A percentile compares a stretch with the other conserved stretches of the same genome.
phyloP scores from a whole-genome alignment of 2,888 invertebrate genomes.

The Brachyopa scutellaris region DNA sequence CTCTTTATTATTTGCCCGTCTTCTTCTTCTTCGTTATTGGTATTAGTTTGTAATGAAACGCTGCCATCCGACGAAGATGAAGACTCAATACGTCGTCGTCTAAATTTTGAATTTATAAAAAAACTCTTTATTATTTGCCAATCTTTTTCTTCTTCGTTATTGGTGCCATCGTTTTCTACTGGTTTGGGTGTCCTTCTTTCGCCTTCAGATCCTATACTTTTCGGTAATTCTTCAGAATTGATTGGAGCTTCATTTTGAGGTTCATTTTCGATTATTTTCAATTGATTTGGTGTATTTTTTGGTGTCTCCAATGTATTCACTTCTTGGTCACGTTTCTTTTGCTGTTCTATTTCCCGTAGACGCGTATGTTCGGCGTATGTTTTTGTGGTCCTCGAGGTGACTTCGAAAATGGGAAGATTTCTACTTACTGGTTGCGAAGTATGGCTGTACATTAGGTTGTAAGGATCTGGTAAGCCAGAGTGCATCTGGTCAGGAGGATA shows the following conservation, averaged over 20 bases:
- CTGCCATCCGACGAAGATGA: constrained; percentile 20
- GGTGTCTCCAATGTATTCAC: background rate
- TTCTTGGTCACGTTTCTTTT: constrained; percentile 1
- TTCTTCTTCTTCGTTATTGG: too few relatives aligned
- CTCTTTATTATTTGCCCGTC: too few relatives aligned
- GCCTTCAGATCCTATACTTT: constrained; percentile 5
- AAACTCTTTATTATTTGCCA: too few relatives aligned
- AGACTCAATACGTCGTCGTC: too few relatives aligned
- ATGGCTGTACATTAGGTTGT: constrained; percentile 12
- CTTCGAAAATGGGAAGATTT: background rate
- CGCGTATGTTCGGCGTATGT: constrained; percentile 65
- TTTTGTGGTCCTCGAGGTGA: constrained; percentile 42
- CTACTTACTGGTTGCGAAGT: background rate
- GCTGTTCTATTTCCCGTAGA: constrained; percentile 46
- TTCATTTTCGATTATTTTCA: background rate
- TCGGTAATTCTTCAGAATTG: too few relatives aligned
- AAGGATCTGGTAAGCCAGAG: background rate
- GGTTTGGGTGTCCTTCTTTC: background rate
- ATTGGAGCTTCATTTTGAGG: too few relatives aligned
- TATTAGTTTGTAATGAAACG: background rate
- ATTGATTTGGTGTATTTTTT: background rate
- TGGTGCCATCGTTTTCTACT: background rate
- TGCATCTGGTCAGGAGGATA: background rate
- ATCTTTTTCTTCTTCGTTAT: too few relatives aligned
- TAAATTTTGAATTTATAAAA: too few relatives aligned